phyloP scores from a whole-genome alignment of 2,888 invertebrate species.

The Idaea biselata region DNA sequence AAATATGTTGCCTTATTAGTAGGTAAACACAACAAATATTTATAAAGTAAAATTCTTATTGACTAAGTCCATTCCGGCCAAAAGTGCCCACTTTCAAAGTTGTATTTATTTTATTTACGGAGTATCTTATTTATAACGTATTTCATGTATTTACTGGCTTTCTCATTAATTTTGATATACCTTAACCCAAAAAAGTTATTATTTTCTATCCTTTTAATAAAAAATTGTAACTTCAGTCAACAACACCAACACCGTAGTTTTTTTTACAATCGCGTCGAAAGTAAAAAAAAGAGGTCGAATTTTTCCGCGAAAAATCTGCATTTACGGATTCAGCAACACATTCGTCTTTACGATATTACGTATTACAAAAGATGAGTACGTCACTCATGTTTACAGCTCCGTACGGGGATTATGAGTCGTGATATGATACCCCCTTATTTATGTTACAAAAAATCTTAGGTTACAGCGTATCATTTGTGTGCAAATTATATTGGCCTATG shows the following conservation, averaged over 20 bases:
- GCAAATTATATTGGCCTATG: conserved; percentile 68
- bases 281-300: conserved; percentile 31
- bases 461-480: conserved; percentile 55
- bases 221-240: neutral
- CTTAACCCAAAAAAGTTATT: neutral
- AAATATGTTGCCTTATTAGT: no score
- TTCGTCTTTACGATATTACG: conserved; percentile 68
- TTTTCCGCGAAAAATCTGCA: conserved; percentile 37
- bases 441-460: conserved; percentile 56
- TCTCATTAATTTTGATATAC: no score
- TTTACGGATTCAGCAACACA: conserved; percentile 48
- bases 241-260: neutral
- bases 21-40: no score
- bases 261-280: neutral
- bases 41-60: no score
- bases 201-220: neutral
- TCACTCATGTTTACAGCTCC: conserved; percentile 72
- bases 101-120: no score
- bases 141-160: no score
- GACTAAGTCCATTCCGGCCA: no score
- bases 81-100: no score
- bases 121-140: no score
- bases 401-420: conserved; percentile 75
- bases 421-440: conserved; percentile 60
- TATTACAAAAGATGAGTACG: conserved; percentile 68